phyloP scores from a whole-genome alignment of 2,113 vertebrate species.

The Rafetus swinhoei region DNA sequence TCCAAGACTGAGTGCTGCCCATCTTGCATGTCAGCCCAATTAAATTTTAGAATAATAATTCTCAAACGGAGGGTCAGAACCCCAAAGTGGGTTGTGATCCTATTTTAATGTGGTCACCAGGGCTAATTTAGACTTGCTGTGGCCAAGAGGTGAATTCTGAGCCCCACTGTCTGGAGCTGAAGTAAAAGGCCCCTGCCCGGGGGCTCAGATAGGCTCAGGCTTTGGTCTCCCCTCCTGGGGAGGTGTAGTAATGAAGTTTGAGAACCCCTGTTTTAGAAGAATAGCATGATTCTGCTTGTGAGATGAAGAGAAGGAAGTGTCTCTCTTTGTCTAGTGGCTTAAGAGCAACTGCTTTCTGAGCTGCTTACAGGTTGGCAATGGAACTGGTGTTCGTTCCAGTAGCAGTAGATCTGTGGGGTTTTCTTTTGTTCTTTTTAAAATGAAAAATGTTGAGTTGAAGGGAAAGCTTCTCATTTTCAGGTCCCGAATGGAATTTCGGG shows the following conservation, averaged over 20 bases:
- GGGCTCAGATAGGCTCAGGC: no score
- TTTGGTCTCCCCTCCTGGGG: no score
- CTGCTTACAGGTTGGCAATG: background rate
- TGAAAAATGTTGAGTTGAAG: background rate
- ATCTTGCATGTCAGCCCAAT: background rate
- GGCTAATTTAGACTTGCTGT: no score
- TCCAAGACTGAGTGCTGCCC: background rate
- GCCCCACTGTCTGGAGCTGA: no score
- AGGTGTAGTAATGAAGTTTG: no score
- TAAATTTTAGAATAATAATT: background rate
- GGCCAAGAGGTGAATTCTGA: no score
- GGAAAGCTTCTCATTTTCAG: background rate
- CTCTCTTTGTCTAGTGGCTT: background rate
- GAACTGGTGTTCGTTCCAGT: background rate
- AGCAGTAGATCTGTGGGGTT: background rate
- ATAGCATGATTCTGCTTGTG: background rate
- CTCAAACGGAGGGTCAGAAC: no score
- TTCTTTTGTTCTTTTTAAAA: background rate
- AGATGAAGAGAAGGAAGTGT: background rate
- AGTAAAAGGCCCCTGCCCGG: no score
- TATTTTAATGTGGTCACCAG: no score
- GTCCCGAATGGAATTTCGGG: background rate
- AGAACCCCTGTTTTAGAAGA: background rate
- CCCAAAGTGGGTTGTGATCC: no score
- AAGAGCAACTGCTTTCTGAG: background rate